These are phyloP conservation scores for Dipus sagitta DNA, from an alignment of 2,797 vertebrate species.

Conservation along the genomic window DNA sequence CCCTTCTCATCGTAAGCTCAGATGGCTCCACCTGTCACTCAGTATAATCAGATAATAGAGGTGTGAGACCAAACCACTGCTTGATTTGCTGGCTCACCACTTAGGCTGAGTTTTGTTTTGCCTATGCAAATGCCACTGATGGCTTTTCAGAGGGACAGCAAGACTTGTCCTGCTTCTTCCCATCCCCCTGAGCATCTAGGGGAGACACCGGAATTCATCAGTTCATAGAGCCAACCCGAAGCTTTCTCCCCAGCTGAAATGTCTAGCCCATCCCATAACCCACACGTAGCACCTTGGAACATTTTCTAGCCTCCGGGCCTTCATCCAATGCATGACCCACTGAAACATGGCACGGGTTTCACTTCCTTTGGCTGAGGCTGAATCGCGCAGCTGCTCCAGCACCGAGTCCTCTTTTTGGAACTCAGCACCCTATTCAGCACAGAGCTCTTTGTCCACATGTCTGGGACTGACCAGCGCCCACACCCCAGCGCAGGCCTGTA, in stretches of 20 bases:
- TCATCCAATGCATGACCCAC: neutral
- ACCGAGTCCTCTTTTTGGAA: neutral
- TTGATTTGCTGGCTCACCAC: slow-evolving; percentile 71
- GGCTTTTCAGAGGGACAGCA: slow-evolving; percentile 74
- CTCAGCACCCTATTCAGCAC: neutral
- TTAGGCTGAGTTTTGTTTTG: slow-evolving; percentile 52
- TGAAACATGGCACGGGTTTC: neutral
- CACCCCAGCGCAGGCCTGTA: neutral
- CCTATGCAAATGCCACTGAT: slow-evolving; percentile 35
- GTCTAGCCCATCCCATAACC: neutral
- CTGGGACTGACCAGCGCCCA: neutral
- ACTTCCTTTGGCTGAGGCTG: neutral
- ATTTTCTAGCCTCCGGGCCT: neutral
- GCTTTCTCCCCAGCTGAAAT: neutral
- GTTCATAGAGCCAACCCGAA: neutral
- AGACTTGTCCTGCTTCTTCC: neutral
- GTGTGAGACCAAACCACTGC: slow-evolving; percentile 35
- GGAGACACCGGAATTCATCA: neutral
- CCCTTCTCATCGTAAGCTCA: neutral
- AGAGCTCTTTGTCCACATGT: neutral
- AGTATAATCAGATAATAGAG: slow-evolving; percentile 35
- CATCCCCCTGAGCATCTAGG: neutral
- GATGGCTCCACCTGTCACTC: neutral
- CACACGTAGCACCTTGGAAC: neutral
- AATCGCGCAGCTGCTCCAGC: neutral